phyloP scores from a whole-genome alignment of 2,113 vertebrate species.

The Hemicordylus capensis region DNA sequence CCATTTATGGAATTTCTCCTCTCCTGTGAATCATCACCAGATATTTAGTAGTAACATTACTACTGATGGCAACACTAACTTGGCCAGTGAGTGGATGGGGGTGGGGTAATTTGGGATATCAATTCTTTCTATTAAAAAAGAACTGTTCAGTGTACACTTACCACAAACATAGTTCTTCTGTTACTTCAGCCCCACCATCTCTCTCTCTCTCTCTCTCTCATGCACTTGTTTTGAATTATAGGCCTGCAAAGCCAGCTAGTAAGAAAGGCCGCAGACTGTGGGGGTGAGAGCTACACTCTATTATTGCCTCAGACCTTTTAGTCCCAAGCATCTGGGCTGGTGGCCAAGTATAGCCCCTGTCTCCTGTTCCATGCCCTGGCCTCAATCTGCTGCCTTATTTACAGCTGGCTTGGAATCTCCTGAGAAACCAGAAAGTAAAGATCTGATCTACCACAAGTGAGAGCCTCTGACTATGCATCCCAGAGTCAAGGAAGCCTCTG shows the following conservation, averaged over 20 bases:
- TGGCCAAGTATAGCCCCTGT: neutral
- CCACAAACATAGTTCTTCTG: neutral
- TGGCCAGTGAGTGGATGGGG: neutral
- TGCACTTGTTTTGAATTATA: neutral
- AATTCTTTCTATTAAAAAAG: neutral
- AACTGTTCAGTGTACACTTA: neutral
- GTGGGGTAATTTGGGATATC: neutral
- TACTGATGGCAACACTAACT: neutral
- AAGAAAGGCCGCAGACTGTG: neutral
- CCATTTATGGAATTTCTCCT: no score
- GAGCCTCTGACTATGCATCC: no score
- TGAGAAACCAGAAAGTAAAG: neutral
- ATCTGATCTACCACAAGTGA: no score
- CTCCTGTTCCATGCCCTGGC: neutral
- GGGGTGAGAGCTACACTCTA: neutral
- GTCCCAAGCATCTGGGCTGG: neutral
- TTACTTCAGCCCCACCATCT: neutral
- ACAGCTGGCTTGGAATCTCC: neutral
- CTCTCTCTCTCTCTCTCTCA: neutral
- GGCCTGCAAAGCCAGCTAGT: neutral
- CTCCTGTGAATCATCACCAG: no score
- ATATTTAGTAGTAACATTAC: neutral
- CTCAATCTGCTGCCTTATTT: neutral
- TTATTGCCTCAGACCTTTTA: no score
- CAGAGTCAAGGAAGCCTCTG: no score